Base-by-base conservation (phyloP, 1,140 invertebrate species). In the Drosophila truncata region DNA sequence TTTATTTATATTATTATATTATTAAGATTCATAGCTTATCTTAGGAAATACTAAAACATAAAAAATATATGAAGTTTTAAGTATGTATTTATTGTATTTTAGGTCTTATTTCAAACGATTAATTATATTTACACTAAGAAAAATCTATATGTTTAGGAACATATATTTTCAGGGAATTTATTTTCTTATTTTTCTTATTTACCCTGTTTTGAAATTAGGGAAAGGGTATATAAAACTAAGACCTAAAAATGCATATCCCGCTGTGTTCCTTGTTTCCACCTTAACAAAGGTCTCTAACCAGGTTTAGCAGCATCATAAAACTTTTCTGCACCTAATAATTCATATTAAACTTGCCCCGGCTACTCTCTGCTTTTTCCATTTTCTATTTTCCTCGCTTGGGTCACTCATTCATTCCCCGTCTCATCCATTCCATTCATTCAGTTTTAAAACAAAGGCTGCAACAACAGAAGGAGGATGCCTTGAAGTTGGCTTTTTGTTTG, bases 281-380 rank as follows among this genome's bases (percentile, higher is more conserved):
- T 58, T 67, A 52, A 42, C 65, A 60, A 62, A 62, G 62, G 61
- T 70, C 47, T 42, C 49, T 57, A 62, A 52, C 50, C 55, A 64
- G 41, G 55, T 65, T 47, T 66, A 54, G 64, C 44, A 44, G 59
- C 76, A 63, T 69, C 78, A 88, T 90, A 73, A 70, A 90, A 90
- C 85, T 88, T 88, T 90, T 79, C 78, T 69, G 70, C 85, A 90
- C 85, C 76, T 90, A 82, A 90, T 90, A 90, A 85, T 82, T 90
- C 85, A 90, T 90, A 82, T 90, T 90, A 90, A 90, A 90, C 81
- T 82, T 84, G 49, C 50, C 50, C 74, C 59, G 31, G 47, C 50
- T 16, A 41, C 23, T 49, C 39, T 11, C 29, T 61, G 7, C 42
- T 71, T 67, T 39, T n/a, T 27, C 54, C 23, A 49, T 42, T 42